Base-by-base conservation (phyloP, 2,113 vertebrate species). In the Ibidorhyncha struthersii region DNA sequence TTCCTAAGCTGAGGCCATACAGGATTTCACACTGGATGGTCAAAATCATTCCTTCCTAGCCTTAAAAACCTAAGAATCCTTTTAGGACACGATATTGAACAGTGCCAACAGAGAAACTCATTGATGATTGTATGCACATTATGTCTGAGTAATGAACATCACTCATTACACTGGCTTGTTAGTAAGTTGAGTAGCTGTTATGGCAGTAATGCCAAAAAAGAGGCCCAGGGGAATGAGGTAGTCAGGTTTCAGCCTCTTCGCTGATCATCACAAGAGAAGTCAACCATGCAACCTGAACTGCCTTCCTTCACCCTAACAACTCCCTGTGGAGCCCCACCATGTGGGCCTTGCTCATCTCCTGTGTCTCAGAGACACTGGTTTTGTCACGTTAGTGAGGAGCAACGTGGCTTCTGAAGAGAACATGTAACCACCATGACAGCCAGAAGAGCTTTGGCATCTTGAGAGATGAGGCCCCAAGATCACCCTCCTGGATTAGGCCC, bases 381-480 rank as follows among this genome's bases (percentile, higher is more conserved):
- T 86, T 43, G 59, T 8, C 21, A 53, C 1, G 0, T 41, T 13
- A 34, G 34, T 23, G 23, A 70, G 16, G 16, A 81, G 8, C 6
- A 70, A 7, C 0, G 0, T 2, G 6, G 9, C 3, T 89, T 77
- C 80, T 66, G 59, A 62, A 45, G 45, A 70, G 27, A 50, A 3
- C 45, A 8, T 5, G 8, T 12, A 56, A 30, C 17, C 65, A 56
- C 43, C 23, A 22, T 0, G 0, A 52, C 6, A 45, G 23, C 25
- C 74, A 45, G 15, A 80, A 65, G 36, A 86, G 34, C 30, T 89
- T 55, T 5, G n/a, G 20, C 20, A 34, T 3, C 16, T 53, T 5
- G 26, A 71, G 23, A 86, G 53, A 15, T 1, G 0, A 72, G 47
- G 16, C 27, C 15, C 23, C 21, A 56, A 36, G 14, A 43, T 55